phyloP scores from a whole-genome alignment of 2,888 invertebrate species.

The Cataglyphis cursor region DNA sequence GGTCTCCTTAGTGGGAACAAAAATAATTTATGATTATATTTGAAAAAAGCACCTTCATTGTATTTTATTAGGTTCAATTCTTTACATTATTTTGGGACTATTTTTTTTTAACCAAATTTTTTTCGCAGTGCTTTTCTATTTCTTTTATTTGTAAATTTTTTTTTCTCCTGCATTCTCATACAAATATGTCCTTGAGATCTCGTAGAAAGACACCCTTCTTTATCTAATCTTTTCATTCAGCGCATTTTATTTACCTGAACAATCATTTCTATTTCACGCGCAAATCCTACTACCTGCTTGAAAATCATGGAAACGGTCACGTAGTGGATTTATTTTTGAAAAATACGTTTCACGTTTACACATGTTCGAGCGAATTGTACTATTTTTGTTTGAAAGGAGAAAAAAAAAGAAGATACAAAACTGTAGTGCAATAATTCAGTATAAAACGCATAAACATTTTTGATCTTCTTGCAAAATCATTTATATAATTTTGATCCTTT shows the following conservation, averaged over 20 bases:
- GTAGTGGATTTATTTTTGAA: conserved; percentile 30
- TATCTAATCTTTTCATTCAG: conserved; percentile 27
- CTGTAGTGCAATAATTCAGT: background rate
- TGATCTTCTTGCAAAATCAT: conserved; percentile 10
- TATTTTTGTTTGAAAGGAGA: background rate
- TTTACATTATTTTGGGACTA: background rate
- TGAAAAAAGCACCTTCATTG: background rate
- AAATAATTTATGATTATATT: background rate
- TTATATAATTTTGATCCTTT: background rate
- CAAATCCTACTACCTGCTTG: conserved; percentile 70
- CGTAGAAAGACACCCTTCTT: background rate
- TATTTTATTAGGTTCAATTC: background rate
- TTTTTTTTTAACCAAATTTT: background rate
- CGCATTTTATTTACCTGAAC: conserved; percentile 54
- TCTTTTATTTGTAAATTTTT: background rate
- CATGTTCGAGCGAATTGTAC: conserved; percentile 7
- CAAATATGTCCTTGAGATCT: background rate
- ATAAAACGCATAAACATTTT: background rate
- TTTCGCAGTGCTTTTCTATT: background rate
- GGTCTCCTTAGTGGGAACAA: background rate
- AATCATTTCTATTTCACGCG: conserved; percentile 72
- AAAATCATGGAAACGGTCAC: conserved; percentile 59
- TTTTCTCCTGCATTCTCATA: background rate
- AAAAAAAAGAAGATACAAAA: background rate
- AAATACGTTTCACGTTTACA: conserved; percentile 8